phyloP scores from a whole-genome alignment of 2,113 vertebrate genomes.

The Crypturellus undulatus region DNA sequence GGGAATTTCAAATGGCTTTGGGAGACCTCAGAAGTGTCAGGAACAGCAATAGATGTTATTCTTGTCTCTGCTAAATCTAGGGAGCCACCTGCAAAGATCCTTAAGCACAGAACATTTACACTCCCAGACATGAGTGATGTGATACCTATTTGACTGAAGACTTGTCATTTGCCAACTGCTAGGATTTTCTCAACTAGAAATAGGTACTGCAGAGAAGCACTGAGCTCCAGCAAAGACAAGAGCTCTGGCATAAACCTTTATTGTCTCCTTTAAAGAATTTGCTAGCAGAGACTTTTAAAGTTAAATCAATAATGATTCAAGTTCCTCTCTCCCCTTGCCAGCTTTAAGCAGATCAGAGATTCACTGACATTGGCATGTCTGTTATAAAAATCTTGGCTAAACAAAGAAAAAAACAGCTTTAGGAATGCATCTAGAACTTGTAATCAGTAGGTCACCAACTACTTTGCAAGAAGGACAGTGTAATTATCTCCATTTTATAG shows the following conservation, averaged over 20 bases:
- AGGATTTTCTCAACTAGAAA: conserved; percentile 50
- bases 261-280: conserved; percentile 42
- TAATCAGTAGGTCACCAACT: neutral
- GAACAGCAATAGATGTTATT: conserved; percentile 6
- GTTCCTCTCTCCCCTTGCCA: neutral
- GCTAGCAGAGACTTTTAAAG: conserved; percentile 31
- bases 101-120: conserved; percentile 41
- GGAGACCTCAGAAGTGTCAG: neutral
- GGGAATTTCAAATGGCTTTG: conserved; percentile 2
- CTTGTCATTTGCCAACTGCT: conserved; percentile 52
- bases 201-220: conserved; percentile 9
- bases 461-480: neutral
- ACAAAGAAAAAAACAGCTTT: neutral
- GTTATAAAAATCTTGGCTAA: neutral
- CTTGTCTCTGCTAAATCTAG: conserved; percentile 42
- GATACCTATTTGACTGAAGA: conserved; percentile 47
- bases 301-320: conserved; percentile 8
- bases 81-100: conserved; percentile 42
- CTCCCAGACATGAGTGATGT: conserved; percentile 21
- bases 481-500: conserved; percentile 9
- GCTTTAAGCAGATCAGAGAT: neutral
- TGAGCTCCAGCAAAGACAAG: conserved; percentile 16
- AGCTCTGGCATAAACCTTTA: neutral
- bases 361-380: neutral
- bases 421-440: conserved; percentile 8